phyloP scores from a whole-genome alignment of 2,888 invertebrate genomes.

The Brachyptera putata region DNA sequence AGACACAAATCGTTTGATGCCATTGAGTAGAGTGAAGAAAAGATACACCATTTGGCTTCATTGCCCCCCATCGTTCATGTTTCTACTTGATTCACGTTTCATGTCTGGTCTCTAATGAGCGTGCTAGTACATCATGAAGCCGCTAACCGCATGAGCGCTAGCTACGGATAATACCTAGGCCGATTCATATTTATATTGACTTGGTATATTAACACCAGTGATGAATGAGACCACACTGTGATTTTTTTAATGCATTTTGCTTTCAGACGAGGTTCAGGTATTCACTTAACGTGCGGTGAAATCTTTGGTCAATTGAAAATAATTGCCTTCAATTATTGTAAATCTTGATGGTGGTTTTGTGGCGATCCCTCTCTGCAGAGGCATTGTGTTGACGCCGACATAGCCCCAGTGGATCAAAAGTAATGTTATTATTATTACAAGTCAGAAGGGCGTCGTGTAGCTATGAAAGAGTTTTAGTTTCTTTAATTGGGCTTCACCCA shows the following conservation, averaged over 20 bases:
- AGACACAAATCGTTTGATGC: background rate
- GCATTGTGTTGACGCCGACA: background rate
- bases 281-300: background rate
- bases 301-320: background rate
- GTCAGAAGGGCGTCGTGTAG: no score
- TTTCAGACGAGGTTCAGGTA: background rate
- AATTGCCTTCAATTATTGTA: background rate
- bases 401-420: background rate
- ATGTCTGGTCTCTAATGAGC: background rate
- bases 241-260: background rate
- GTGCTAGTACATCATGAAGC: background rate
- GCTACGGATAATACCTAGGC: background rate
- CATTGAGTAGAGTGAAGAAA: no score
- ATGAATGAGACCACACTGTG: constrained; percentile 4
- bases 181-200: background rate
- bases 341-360: background rate
- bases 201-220: background rate
- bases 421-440: background rate
- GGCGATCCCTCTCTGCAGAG: background rate
- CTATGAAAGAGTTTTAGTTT: no score
- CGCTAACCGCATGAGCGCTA: background rate
- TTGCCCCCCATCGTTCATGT: background rate
- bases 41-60: background rate
- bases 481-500: no score
- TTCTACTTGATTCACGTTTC: background rate